These are phyloP conservation scores for Steinernema feltiae DNA, from an alignment of 1,140 invertebrate species.

Conservation along the genomic window DNA sequence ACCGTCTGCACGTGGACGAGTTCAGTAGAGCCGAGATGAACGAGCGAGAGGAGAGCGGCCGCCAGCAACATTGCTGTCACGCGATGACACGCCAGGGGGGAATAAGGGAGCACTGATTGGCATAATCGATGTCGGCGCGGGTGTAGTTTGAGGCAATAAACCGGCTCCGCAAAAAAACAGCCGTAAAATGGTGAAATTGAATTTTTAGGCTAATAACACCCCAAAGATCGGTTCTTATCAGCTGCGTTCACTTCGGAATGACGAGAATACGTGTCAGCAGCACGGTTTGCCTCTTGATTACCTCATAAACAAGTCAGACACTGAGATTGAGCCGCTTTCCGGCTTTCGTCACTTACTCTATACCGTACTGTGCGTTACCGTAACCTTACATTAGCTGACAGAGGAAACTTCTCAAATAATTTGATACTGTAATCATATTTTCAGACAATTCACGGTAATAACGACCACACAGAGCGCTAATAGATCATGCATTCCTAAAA, in stretches of 20 bases:
- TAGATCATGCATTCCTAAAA: neutral
- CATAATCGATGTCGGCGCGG: neutral
- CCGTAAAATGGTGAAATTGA: neutral
- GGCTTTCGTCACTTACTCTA: no score
- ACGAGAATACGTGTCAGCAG: no score
- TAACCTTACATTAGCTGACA: no score
- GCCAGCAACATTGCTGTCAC: neutral
- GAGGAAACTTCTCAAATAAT: no score
- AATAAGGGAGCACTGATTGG: neutral
- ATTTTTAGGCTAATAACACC: no score
- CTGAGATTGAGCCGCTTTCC: no score
- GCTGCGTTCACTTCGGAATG: no score
- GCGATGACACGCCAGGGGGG: neutral
- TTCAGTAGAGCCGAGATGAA: neutral
- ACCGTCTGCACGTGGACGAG: neutral
- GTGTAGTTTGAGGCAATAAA: neutral
- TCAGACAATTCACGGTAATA: neutral
- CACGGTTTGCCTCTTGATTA: no score
- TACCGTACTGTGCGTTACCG: no score
- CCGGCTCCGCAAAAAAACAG: neutral
- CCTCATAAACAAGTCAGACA: no score
- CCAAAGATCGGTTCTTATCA: no score
- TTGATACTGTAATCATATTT: no score
- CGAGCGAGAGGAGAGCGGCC: neutral
- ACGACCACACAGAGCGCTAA: neutral